Evolutionary conservation across 2,888 invertebrate genomes (phyloP).

Genomic region (Platynereis dumerilii): DNA sequence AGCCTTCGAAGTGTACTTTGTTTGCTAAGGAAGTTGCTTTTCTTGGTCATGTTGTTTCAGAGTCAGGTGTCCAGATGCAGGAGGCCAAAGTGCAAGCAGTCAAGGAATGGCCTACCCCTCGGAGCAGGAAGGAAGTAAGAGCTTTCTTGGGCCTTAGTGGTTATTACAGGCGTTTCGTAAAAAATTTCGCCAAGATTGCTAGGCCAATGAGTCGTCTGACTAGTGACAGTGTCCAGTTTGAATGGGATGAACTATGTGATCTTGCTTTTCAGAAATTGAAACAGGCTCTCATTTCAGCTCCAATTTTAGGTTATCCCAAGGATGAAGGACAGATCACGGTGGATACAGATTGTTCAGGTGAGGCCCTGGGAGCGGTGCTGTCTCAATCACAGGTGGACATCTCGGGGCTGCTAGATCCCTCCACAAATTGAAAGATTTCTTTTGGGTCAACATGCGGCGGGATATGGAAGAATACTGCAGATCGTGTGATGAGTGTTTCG

Average conservation of each 20-base stretch:
- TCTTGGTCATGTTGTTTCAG: slow-evolving; percentile 6
- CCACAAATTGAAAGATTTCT: too few relatives aligned
- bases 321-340: background rate
- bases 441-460: too few relatives aligned
- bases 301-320: slow-evolving; percentile 3
- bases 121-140: background rate
- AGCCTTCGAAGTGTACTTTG: background rate
- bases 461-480: too few relatives aligned
- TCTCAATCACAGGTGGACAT: background rate
- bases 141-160: slow-evolving; percentile 1
- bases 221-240: background rate
- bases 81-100: background rate
- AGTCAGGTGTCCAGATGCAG: background rate
- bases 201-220: background rate
- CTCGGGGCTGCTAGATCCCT: too few relatives aligned
- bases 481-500: too few relatives aligned
- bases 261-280: background rate
- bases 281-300: background rate
- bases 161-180: background rate
- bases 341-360: background rate
- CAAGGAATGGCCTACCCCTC: background rate
- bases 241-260: background rate
- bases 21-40: background rate
- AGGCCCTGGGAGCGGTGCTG: background rate
- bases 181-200: background rate